A percentile compares a stretch with the other conserved stretches of the same genome.
These are phyloP conservation scores for Apodemia mormo DNA, from an alignment of 2,888 invertebrate species.

Conservation along the genomic window DNA sequence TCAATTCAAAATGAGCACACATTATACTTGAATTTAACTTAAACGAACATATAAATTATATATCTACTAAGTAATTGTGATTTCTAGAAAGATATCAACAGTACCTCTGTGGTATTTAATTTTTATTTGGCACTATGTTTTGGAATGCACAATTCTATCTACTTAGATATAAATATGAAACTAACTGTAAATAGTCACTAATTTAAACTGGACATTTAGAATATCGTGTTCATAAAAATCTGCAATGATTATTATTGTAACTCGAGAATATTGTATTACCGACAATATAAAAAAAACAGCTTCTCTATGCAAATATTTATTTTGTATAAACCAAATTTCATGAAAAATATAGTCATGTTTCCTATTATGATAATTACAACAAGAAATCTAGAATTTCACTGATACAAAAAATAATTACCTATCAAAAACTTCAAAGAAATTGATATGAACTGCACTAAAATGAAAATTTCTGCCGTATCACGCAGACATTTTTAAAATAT, in stretches of 20 bases:
- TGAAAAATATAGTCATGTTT: no score
- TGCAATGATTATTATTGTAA: conserved; percentile 23
- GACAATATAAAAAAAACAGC: neutral
- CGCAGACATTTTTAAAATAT: no score
- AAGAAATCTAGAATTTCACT: no score
- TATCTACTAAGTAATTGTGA: conserved; percentile 61
- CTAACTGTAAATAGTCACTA: conserved; percentile 42
- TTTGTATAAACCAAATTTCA: no score
- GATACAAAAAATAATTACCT: no score
- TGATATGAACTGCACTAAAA: no score
- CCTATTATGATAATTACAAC: no score
- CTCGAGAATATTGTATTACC: conserved; percentile 29
- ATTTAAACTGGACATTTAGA: conserved; percentile 46
- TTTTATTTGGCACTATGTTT: conserved; percentile 78
- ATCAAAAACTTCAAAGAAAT: no score
- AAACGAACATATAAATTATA: conserved; percentile 45
- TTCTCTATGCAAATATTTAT: neutral
- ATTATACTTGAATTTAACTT: conserved; percentile 48
- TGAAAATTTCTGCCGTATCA: no score
- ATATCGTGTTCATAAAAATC: conserved; percentile 46
- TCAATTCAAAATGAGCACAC: conserved; percentile 61
- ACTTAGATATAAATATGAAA: conserved; percentile 55
- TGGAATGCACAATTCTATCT: conserved; percentile 75
- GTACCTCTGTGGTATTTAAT: conserved; percentile 52
- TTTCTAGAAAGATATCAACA: conserved; percentile 54